Conservation (phyloP, 2,888 invertebrate genomes). For the Anthophora plumipes region DNA sequence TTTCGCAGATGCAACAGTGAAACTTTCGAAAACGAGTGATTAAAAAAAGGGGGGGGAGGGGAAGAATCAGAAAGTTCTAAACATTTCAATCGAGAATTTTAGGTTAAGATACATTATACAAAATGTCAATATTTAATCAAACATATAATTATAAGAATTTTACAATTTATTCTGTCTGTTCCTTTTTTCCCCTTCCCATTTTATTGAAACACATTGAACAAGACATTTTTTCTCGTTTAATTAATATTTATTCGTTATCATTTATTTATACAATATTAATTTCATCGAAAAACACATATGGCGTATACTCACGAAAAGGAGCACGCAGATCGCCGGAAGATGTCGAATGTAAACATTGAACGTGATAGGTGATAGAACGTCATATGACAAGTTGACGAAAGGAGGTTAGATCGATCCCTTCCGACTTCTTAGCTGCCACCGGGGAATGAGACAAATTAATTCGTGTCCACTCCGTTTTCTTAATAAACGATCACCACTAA, state of each 20-base stretch:
- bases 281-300: neutral
- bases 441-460: slow-evolving; percentile 1
- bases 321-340: neutral
- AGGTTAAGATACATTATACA: neutral
- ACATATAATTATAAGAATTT: neutral
- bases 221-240: no score
- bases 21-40: slow-evolving; percentile 24
- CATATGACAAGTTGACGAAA: slow-evolving; percentile 7
- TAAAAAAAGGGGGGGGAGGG: no score
- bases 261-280: neutral
- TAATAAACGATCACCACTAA: neutral
- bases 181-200: neutral
- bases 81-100: slow-evolving; percentile 1
- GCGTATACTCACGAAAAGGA: neutral
- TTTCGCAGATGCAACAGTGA: neutral
- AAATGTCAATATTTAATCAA: neutral
- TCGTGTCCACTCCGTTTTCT: neutral
- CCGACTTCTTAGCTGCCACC: neutral
- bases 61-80: neutral
- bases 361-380: slow-evolving; percentile 26
- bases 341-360: slow-evolving; percentile 40
- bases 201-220: no score
- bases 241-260: neutral
- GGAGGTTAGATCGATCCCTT: slow-evolving; percentile 28
- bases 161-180: neutral